Base-by-base conservation (phyloP, 2,113 vertebrate genomes). In the Psilopogon haemacephalus region DNA sequence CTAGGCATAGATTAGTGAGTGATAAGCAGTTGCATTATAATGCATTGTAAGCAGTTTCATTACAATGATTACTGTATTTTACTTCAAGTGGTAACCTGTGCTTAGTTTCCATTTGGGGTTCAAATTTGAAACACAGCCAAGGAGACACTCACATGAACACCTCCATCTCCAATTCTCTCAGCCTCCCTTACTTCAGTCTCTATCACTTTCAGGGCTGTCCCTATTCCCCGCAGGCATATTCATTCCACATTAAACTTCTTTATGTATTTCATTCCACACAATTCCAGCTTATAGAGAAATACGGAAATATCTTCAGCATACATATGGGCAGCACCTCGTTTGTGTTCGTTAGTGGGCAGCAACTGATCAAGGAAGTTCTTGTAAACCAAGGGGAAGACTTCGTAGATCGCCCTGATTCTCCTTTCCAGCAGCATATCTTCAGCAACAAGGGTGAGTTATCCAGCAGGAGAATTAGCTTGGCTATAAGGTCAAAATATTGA, bases 351-450 rank as follows among this genome's bases (percentile, higher is more conserved):
- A 98, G 56, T 3, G 98, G 98, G 11, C 96, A 98, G 58, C 95
- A 91, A 65, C 90, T 98, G 97, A 87, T 98, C 74, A 99, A 97
- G 82, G 98, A 99, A 88, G 97, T 95, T 32, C 94, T 99, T 8
- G 84, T 98, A n/a, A 97, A 96, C 48, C 97, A 98, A 78, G 98
- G 96, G 2, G 97, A 98, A 20, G 95, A 96, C 86, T 98, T 98
- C 92, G 18, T 97, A 24, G 50, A 52, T 26, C 52, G 52, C 26
- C 86, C 98, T 2, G 12, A 94, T 12, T 6, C 92, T 9, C 97
- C 98, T 6, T 0, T 98, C 1, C 1, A 16, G 0, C 1, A 2
- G 5, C 42, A 86, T 5, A 0, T 91, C 3, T 94, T 87, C 46
- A 52, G 2, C 21, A 48, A 12, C 0, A 23, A 0, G 0, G 96